Evolutionary conservation across 2,113 vertebrate species (phyloP), one percentile per base, ranked within the genome.

Genomic region (Poecilia latipinna): DNA sequence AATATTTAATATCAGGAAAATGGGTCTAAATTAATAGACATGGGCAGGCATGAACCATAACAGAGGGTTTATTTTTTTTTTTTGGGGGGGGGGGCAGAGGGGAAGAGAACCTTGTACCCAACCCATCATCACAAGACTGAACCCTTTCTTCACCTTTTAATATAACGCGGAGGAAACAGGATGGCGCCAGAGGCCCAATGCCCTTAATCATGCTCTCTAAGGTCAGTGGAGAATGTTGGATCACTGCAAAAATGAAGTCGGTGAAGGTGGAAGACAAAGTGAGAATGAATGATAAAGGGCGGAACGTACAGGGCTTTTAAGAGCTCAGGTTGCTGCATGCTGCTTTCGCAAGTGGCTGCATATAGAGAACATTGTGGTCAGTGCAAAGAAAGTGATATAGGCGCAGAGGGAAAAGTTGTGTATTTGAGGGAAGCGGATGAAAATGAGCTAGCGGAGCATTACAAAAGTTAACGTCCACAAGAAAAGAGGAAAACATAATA

Each of bases 71-170:
- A 11, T 77, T 60, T 42, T 71, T 11, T 79, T 79, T 60, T 42
- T 71, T 11, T 79, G 78, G 79, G 84, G 77, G 29, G 3, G 2
- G 29, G 1, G 28, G 28, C 28, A 28, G 28, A 28, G 72, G 77
- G 8, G 72, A 67, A 77, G 80, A 86, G 85, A 86, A 83, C 88
- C 76, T 48, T 87, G 86, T 88, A 87, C 81, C 83, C 70, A 63
- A 89, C 90, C 87, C 86, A 77, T 90, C 89, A 90, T 91, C 86
- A 78, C 88, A 85, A 89, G 90, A 91, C 84, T 70, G 88, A 90
- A 80, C 85, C 87, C 88, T 94, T 94, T 95, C 93, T 89, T 86
- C 93, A 86, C 89, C 91, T 93, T 94, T 94, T 95, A 94, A 95
- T 95, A 93, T 93, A 90, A 93, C 69, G 78, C 85, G 86, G 86